Percentiles rank a stretch among this genome's conserved stretches.
Conservation (phyloP, 2,797 vertebrate species). For the Gallinago solitaria region DNA sequence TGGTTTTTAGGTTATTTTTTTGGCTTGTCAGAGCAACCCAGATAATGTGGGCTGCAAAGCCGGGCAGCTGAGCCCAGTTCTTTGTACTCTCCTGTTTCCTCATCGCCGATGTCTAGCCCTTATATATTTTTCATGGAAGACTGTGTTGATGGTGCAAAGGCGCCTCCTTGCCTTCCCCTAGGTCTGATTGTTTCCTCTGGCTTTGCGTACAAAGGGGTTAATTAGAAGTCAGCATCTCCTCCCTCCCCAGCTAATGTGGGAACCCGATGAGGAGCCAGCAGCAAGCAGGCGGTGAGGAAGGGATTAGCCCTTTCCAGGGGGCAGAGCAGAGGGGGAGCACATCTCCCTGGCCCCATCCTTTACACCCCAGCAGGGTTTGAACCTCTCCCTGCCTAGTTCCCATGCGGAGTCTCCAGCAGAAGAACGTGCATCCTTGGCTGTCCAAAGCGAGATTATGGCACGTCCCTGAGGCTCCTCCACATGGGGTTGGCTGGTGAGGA, state of each 20-base stretch:
- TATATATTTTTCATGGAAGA: neutral
- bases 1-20: neutral
- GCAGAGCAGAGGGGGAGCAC: fast-evolving
- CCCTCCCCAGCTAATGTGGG: neutral
- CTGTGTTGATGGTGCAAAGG: neutral
- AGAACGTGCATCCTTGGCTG: neutral
- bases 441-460: neutral
- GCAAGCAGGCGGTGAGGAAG: neutral
- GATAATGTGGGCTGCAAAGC: neutral
- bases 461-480: neutral
- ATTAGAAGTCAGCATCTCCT: neutral
- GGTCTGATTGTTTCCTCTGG: neutral
- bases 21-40: neutral
- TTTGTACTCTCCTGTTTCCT: neutral
- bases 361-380: fast-evolving
- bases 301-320: neutral
- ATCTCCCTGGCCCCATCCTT: neutral
- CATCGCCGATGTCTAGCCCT: neutral
- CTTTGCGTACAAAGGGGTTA: neutral
- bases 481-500: neutral
- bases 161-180: neutral
- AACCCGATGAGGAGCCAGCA: neutral
- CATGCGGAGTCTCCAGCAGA: fast-evolving
- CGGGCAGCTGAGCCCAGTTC: fast-evolving
- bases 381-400: neutral